Base-by-base conservation (phyloP, 2,888 invertebrate species). In the Cataglyphis rosenhaueri region DNA sequence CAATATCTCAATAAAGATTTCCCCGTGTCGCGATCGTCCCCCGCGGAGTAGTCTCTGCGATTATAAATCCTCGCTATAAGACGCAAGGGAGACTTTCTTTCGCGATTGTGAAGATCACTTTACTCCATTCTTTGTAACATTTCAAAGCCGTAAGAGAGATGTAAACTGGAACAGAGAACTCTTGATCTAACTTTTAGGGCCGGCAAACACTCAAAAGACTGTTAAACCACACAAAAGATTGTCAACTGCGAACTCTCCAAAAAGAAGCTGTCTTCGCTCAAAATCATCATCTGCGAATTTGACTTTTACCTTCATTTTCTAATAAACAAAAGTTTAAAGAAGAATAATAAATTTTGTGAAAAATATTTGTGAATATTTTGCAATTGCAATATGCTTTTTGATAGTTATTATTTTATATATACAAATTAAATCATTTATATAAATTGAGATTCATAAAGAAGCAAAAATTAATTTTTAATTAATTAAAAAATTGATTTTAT, bases 91-190 rank as follows among this genome's bases (percentile, higher is more conserved):
- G 62, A 61, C 25, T 41, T 70, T n/a, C 73, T 41, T 21, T 18
- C 29, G 9, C 3, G 6, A 1, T 12, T 59, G n/a, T 52, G 25
- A 29, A 55, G 35, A 59, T 41, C 35, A 66, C 12, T 76, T 55
- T 8, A 25, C 9, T 21, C 25, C 12, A 29, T 70, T 79, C 59
- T 35, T 59, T 71, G 41, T 18, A 44, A 44, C 57, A 44, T 71
- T 57, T 79, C 32, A 71, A 59, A 79, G 25, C 8, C 44, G 32
- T 59, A 78, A 12, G 41, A 10, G 21, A 71, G 12, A 59, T 21
- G 55, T 79, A 71, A 79, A 79, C 44, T 79, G 35, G 78, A 44
- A 59, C 71, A 44, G 71, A 44, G 71, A 44, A 57, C 78, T 21
- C 78, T 70, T 70, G 55, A 79, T 71, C 25, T 12, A 32, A 44